Conservation (phyloP, 2,888 invertebrate species). For the Drosophila anomelani region DNA sequence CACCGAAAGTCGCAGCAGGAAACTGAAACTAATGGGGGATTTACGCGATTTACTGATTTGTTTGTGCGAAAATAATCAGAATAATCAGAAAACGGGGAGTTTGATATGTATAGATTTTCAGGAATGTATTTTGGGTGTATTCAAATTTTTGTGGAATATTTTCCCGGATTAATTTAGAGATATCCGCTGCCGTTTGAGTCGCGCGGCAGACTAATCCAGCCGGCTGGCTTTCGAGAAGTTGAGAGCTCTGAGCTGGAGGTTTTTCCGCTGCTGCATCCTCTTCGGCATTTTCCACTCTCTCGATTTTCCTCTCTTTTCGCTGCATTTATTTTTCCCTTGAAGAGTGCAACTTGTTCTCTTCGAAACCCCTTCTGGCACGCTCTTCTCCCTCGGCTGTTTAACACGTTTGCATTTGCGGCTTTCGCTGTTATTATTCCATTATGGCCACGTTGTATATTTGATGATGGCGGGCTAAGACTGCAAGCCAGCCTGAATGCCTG, state of each 20-base stretch:
- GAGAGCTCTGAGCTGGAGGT: constrained; percentile 36
- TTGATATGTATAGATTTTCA: constrained; percentile 34
- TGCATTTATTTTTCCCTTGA: constrained; percentile 22
- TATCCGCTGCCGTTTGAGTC: constrained; percentile 65
- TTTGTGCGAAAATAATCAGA: constrained; percentile 5
- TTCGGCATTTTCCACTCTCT: constrained; percentile 35
- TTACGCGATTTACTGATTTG: constrained; percentile 16
- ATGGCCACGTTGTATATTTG: constrained; percentile 55
- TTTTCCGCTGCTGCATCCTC: constrained; percentile 44
- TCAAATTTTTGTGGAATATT: constrained; percentile 6
- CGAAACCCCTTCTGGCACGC: constrained; percentile 13
- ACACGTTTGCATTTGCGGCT: constrained; percentile 49
- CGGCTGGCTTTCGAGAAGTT: constrained; percentile 57
- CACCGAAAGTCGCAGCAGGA: constrained; percentile 27
- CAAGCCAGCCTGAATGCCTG: constrained; percentile 16
- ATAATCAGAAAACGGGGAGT: neutral
- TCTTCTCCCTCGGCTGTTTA: constrained; percentile 26
- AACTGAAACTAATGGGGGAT: constrained; percentile 2
- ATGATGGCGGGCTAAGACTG: constrained; percentile 29
- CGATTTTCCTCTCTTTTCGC: constrained; percentile 33
- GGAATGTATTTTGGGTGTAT: constrained; percentile 24
- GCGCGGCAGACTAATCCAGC: constrained; percentile 70
- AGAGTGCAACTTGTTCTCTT: constrained; percentile 23
- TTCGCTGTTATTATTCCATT: constrained; percentile 64
- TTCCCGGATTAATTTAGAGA: constrained; percentile 5